Conservation (phyloP, 2,113 vertebrate genomes). For the Cercocebus atys region DNA sequence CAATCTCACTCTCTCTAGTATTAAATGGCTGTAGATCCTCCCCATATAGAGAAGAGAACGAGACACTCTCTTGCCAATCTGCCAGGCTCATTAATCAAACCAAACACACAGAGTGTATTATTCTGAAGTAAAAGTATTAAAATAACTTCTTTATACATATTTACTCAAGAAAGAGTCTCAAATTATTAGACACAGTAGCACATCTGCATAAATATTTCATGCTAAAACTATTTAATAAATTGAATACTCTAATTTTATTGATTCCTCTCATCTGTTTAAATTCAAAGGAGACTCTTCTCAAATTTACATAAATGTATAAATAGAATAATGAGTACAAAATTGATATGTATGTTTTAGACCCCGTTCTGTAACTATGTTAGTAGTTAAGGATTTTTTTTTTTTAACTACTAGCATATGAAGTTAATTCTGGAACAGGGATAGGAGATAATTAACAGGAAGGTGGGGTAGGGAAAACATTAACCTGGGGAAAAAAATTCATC, state of each 20-base stretch:
- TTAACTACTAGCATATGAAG: neutral
- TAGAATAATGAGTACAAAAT: neutral
- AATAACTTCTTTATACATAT: neutral
- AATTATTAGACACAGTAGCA: neutral
- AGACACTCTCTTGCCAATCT: neutral
- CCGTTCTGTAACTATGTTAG: neutral
- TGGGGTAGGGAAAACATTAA: neutral
- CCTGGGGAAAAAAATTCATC: neutral
- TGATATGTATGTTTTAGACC: neutral
- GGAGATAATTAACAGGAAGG: neutral
- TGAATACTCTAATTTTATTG: neutral
- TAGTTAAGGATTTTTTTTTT: neutral
- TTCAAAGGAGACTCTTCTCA: neutral
- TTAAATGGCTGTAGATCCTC: neutral
- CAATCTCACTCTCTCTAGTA: neutral
- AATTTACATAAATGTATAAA: neutral
- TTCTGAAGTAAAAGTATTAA: conserved; percentile 7
- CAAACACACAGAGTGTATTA: neutral
- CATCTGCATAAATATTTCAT: neutral
- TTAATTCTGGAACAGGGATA: neutral
- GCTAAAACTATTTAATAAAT: neutral
- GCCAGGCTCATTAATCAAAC: neutral
- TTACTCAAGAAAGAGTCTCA: neutral
- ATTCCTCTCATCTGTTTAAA: neutral
- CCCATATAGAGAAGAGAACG: neutral